Conservation (phyloP, 2,888 invertebrate species). For the Athalia rosae region DNA sequence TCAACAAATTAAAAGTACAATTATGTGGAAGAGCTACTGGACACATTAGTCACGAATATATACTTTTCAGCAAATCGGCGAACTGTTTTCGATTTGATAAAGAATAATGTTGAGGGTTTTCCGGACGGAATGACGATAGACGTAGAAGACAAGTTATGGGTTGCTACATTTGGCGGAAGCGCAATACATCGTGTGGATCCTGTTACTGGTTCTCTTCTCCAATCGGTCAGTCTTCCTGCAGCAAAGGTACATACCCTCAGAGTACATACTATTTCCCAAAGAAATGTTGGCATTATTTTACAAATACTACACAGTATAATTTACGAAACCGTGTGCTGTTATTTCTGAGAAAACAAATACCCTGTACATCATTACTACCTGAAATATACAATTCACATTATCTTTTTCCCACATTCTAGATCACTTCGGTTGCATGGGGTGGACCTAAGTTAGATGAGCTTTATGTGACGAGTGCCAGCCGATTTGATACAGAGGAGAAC, state of each 20-base stretch:
- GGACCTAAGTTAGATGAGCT: constrained; percentile 40
- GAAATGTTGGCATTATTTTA: neutral
- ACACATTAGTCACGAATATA: neutral
- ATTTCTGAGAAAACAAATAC: too few relatives aligned
- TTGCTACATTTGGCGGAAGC: constrained; percentile 29
- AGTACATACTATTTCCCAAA: neutral
- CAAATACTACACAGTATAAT: too few relatives aligned
- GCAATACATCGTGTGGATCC: constrained; percentile 33
- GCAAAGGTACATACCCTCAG: neutral
- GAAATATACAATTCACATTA: neutral
- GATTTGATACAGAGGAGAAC: neutral
- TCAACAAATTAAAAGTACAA: neutral
- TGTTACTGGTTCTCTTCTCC: constrained; percentile 23
- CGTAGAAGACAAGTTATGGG: constrained; percentile 37
- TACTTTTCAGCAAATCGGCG: constrained; percentile 26
- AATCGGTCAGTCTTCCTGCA: constrained; percentile 29
- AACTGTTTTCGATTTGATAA: constrained; percentile 16
- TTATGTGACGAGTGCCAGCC: constrained; percentile 35
- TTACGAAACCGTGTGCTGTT: too few relatives aligned
- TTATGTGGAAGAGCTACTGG: neutral
- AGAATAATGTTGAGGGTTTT: constrained; percentile 18
- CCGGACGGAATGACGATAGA: constrained; percentile 40
- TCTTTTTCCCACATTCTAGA: constrained; percentile 10
- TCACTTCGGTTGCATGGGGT: constrained; percentile 36
- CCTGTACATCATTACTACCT: too few relatives aligned